phyloP scores from a whole-genome alignment of 2,797 vertebrate species.

The Dipus sagitta region DNA sequence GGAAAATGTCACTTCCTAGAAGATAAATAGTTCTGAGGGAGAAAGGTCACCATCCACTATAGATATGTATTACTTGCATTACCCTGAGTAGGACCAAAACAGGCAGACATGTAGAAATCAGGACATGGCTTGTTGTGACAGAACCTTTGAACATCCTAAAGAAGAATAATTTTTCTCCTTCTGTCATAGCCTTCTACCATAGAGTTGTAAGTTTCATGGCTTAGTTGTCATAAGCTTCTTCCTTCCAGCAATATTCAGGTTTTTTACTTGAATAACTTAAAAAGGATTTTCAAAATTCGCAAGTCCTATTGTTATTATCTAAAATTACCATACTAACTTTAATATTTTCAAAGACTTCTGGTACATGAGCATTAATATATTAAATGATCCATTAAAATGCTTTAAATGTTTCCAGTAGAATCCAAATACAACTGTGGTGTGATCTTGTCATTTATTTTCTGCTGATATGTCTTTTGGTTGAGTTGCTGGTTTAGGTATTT shows the following conservation, averaged over 20 bases:
- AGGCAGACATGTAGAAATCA: neutral
- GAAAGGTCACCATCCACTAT: neutral
- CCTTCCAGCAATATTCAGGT: neutral
- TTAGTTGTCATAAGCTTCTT: neutral
- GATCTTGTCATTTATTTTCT: no score
- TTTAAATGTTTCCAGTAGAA: no score
- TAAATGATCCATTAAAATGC: no score
- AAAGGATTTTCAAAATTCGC: constrained; percentile 27
- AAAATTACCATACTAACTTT: constrained; percentile 14
- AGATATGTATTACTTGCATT: neutral
- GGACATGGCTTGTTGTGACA: neutral
- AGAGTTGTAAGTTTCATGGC: neutral
- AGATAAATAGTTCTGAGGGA: neutral
- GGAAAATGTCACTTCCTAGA: neutral
- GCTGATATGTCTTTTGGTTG: no score
- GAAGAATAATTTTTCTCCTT: neutral
- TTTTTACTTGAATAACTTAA: constrained; percentile 19
- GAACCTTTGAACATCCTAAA: neutral
- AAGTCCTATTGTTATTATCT: neutral
- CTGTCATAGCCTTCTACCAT: neutral
- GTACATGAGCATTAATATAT: neutral
- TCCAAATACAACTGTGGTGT: no score
- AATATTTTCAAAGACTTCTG: constrained; percentile 20
- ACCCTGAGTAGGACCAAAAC: neutral
- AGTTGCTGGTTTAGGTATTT: no score